phyloP scores from a whole-genome alignment of 2,888 invertebrate species.

The Melanophora roralis region DNA sequence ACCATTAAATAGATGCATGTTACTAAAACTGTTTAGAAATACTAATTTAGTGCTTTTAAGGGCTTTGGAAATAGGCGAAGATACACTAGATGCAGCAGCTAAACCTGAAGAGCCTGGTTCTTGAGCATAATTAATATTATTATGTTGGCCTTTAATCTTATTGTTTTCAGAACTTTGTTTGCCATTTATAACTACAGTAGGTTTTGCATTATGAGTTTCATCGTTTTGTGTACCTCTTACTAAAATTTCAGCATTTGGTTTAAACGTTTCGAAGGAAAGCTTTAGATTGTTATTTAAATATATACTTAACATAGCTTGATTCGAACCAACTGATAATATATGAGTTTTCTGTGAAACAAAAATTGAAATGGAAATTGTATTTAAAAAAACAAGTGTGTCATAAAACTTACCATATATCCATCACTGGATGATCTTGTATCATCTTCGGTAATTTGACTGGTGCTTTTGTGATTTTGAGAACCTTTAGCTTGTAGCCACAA shows the following conservation, averaged over 20 bases:
- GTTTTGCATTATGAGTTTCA: constrained; percentile 52
- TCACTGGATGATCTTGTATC: constrained; percentile 71
- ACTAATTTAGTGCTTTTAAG: constrained; percentile 74
- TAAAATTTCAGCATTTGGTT: constrained; percentile 71
- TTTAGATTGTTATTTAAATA: constrained; percentile 73
- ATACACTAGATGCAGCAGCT: neutral
- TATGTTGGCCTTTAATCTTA: constrained; percentile 33
- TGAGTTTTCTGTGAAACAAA: constrained; percentile 74
- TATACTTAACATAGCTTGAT: constrained; percentile 74
- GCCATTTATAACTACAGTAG: constrained; percentile 15
- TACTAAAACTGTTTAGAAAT: constrained; percentile 73
- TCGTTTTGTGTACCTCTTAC: constrained; percentile 50
- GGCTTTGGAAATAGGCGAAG: constrained; percentile 71
- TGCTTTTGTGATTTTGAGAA: constrained; percentile 68
- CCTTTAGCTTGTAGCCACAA: constrained; percentile 74
- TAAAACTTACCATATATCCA: constrained; percentile 67
- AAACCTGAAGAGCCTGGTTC: neutral
- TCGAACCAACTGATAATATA: constrained; percentile 75
- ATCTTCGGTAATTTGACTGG: constrained; percentile 71
- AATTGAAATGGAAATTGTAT: neutral
- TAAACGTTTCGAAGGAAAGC: constrained; percentile 72
- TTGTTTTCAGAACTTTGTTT: constrained; percentile 31
- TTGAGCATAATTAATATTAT: constrained; percentile 30
- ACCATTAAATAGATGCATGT: constrained; percentile 74
- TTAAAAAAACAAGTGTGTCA: neutral